These are phyloP conservation scores for Drosophila saltans DNA, from an alignment of 1,140 invertebrate species.

Conservation along the genomic window DNA sequence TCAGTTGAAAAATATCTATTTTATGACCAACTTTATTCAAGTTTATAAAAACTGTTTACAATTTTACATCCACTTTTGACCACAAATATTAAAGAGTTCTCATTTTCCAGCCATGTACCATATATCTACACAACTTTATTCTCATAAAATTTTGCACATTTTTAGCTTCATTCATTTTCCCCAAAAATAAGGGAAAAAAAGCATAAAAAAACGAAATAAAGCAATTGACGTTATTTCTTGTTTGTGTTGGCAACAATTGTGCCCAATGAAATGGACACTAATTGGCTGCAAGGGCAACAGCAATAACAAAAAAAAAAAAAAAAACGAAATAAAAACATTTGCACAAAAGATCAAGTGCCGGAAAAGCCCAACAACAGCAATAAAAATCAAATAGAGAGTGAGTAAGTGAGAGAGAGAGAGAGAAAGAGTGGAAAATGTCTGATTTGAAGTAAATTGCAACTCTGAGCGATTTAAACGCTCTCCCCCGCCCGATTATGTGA, in stretches of 20 bases:
- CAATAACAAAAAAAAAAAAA: slow-evolving; percentile 41
- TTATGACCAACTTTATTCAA: too few species aligned
- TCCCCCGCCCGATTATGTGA: slow-evolving; percentile 69
- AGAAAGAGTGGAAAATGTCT: slow-evolving; percentile 63
- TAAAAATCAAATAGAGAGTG: slow-evolving; percentile 29
- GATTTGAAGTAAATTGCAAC: slow-evolving; percentile 19
- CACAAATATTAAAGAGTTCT: too few species aligned
- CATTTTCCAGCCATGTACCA: too few species aligned
- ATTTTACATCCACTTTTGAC: too few species aligned
- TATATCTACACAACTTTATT: not conserved
- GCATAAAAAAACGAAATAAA: not conserved
- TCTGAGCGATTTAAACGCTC: slow-evolving; percentile 53
- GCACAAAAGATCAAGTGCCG: slow-evolving; percentile 55
- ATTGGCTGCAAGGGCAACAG: slow-evolving; percentile 77
- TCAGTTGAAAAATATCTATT: too few species aligned
- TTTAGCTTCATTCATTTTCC: not conserved
- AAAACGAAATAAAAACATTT: slow-evolving; percentile 28
- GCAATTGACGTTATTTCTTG: slow-evolving; percentile 5
- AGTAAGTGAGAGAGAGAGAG: slow-evolving; percentile 31
- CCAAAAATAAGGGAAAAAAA: not conserved
- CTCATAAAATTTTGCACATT: not conserved
- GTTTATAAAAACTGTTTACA: too few species aligned
- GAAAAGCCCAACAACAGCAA: slow-evolving; percentile 55
- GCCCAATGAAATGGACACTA: slow-evolving; percentile 68
- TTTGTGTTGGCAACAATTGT: slow-evolving; percentile 63